These are phyloP conservation scores for Aleiodes leptofemur DNA, from an alignment of 2,888 invertebrate species.

Conservation along the genomic window DNA sequence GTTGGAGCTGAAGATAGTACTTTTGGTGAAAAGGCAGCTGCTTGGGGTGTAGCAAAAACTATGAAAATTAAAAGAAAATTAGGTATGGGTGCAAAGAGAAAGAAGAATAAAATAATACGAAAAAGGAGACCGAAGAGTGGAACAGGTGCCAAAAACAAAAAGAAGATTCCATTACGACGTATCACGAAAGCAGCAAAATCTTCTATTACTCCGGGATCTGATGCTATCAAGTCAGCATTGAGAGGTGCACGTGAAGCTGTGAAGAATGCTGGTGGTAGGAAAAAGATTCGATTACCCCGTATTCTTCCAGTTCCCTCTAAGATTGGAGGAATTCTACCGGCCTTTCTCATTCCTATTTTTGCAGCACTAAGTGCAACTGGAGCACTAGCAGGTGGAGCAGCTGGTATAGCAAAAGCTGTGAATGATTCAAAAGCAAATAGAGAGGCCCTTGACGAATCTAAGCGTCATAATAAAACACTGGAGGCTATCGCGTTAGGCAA, in stretches of 20 bases:
- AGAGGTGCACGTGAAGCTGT: constrained; percentile 48
- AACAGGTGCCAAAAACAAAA: background rate
- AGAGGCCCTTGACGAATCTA: constrained; percentile 54
- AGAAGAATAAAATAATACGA: background rate
- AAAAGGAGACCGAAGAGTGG: no score
- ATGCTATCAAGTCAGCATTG: constrained; percentile 44
- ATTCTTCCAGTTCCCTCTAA: background rate
- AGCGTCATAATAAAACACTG: constrained; percentile 67
- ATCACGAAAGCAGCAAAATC: background rate
- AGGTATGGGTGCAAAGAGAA: constrained; percentile 57
- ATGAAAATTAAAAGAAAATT: constrained; percentile 67
- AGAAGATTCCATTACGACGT: no score
- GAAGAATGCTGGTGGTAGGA: constrained; percentile 46
- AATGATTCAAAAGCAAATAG: background rate
- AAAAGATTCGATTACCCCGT: constrained; percentile 48
- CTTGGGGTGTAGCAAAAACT: constrained; percentile 60
- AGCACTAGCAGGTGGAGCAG: constrained; percentile 9
- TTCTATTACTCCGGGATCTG: constrained; percentile 17
- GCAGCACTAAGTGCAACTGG: background rate
- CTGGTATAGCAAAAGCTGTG: background rate
- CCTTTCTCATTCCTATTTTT: background rate
- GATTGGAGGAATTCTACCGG: background rate
- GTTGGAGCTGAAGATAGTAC: constrained; percentile 61
- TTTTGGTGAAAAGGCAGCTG: constrained; percentile 64
- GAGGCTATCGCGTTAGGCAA: constrained; percentile 68